phyloP scores from a whole-genome alignment of 2,888 invertebrate species.

The Altica lythri region DNA sequence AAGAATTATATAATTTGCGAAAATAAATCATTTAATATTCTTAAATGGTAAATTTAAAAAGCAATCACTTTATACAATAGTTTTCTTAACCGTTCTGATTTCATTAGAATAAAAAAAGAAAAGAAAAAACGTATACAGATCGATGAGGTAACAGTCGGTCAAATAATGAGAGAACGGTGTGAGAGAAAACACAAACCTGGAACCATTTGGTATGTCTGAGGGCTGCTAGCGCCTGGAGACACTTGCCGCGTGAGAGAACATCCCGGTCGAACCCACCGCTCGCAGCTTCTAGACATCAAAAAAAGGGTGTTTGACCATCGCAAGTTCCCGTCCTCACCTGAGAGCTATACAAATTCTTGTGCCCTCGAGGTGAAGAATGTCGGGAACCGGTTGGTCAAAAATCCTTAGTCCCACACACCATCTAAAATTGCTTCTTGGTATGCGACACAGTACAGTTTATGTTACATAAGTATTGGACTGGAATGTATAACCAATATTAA shows the following conservation, averaged over 20 bases:
- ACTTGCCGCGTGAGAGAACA: conserved; percentile 98
- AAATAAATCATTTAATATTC: too few species aligned
- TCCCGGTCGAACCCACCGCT: conserved; percentile 82
- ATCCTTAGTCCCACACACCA: conserved; percentile 67
- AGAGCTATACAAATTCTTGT: conserved; percentile 12
- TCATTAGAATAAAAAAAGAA: conserved; percentile 3
- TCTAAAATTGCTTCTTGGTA: conserved; percentile 56
- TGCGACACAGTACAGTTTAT: conserved; percentile 52
- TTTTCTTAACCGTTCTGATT: too few species aligned
- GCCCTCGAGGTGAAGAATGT: conserved; percentile 10
- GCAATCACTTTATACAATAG: too few species aligned
- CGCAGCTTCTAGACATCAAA: conserved; percentile 62
- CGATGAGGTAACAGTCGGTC: too few species aligned
- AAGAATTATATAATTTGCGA: too few species aligned
- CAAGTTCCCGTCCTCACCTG: conserved; percentile 52
- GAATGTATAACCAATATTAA: conserved; percentile 32
- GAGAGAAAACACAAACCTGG: conserved; percentile 81
- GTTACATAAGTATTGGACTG: conserved; percentile 55
- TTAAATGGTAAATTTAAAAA: too few species aligned
- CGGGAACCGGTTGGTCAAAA: conserved; percentile 66
- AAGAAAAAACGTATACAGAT: conserved; percentile 18
- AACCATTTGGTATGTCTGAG: conserved; percentile 99
- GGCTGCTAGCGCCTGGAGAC: conserved; percentile 99
- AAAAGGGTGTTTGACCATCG: conserved; percentile 80
- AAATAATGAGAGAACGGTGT: conserved; percentile 48